Conservation (phyloP, 2,797 vertebrate species). For the Anguilla megastoma region DNA sequence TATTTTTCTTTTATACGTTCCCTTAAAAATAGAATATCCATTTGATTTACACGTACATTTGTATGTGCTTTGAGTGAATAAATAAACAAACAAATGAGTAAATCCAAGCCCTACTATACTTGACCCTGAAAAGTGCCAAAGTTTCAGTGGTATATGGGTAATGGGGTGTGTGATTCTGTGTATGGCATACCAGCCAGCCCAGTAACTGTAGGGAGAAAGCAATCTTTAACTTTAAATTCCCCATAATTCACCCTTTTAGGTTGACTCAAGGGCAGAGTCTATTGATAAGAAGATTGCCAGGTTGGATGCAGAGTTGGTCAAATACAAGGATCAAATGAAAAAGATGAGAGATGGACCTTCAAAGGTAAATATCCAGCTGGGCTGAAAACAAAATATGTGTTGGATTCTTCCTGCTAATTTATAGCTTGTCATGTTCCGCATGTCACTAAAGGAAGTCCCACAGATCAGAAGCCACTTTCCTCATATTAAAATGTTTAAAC, state of each 20-base stretch:
- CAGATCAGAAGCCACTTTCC: background rate
- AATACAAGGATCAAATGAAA: constrained; percentile 99
- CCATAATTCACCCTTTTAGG: constrained; percentile 66
- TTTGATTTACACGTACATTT: background rate
- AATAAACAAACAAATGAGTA: no score
- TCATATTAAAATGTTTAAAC: background rate
- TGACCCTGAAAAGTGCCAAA: no score
- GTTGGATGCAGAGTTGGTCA: constrained; percentile 89
- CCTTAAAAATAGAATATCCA: background rate
- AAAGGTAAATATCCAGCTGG: constrained; percentile 78
- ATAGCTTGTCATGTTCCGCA: background rate
- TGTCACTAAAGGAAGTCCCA: background rate
- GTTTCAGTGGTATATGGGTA: no score
- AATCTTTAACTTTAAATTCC: background rate
- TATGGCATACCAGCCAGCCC: no score
- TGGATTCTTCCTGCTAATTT: background rate
- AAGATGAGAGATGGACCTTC: constrained; percentile 98
- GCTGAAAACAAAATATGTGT: background rate
- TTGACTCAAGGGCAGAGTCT: constrained; percentile 90
- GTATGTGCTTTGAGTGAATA: no score
- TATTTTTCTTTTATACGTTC: background rate
- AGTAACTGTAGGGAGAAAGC: no score
- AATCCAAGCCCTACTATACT: no score
- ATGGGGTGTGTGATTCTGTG: no score
- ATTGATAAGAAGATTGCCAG: constrained; percentile 94